phyloP scores from a whole-genome alignment of 2,113 vertebrate genomes.

The Uria aalge region DNA sequence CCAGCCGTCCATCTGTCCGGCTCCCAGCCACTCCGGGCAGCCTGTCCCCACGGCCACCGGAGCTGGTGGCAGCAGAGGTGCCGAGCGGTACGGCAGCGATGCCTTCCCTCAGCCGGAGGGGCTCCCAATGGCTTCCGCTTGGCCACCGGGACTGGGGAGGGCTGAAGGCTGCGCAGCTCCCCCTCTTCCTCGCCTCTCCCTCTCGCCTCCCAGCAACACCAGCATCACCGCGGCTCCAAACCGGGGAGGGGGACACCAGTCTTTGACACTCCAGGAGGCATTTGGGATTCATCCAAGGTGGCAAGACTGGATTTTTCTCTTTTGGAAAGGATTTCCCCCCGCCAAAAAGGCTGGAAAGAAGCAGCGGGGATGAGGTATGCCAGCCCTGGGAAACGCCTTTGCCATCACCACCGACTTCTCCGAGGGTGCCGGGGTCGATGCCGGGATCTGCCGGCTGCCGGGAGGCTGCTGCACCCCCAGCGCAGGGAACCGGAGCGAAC shows the following conservation, averaged over 20 bases:
- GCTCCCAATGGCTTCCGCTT: not conserved
- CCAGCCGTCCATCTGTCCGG: fast-evolving
- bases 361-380: fast-evolving
- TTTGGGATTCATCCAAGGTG: not conserved
- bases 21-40: not conserved
- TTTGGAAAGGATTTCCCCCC: not conserved
- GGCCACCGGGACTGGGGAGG: fast-evolving
- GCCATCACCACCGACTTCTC: not conserved
- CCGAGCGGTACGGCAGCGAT: not conserved
- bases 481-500: not conserved
- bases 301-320: not conserved
- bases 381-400: not conserved
- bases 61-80: not conserved
- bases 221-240: not conserved
- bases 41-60: not conserved
- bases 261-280: not conserved
- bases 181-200: not conserved
- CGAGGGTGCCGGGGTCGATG: fast-evolving
- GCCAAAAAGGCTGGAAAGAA: not conserved
- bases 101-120: not conserved
- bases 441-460: not conserved
- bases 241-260: fast-evolving
- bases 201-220: not conserved
- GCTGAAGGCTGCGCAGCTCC: not conserved
- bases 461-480: not conserved